These are phyloP conservation scores for Drosophila ercepeae DNA, from an alignment of 1,140 invertebrate species.

Conservation along the genomic window DNA sequence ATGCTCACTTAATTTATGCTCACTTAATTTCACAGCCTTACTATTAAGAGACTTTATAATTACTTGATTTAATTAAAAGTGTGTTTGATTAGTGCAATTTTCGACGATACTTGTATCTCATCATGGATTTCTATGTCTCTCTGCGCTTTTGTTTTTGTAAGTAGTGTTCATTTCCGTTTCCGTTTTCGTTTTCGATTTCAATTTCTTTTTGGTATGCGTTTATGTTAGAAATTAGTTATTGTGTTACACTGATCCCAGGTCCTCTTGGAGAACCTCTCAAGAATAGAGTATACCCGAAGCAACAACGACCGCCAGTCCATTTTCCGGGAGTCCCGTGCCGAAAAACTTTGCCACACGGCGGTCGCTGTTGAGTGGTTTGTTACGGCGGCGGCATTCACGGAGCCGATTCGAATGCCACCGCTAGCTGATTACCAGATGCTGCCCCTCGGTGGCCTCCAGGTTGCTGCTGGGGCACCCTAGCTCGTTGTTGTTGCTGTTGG, in stretches of 20 bases:
- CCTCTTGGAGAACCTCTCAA: conserved; percentile 35
- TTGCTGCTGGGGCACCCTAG: conserved; percentile 63
- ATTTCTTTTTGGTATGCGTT: conserved; percentile 59
- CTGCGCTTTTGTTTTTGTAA: conserved; percentile 5
- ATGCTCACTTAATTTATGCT: conserved; percentile 56
- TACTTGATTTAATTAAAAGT: conserved; percentile 36
- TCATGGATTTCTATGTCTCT: conserved; percentile 31
- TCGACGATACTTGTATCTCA: conserved; percentile 1
- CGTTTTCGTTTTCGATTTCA: conserved; percentile 6
- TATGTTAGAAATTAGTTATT: conserved; percentile 39
- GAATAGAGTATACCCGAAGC: conserved; percentile 49
- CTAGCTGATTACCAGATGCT: conserved; percentile 73
- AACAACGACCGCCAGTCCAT: conserved; percentile 39
- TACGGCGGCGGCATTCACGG: conserved; percentile 17
- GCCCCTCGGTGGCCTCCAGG: conserved; percentile 30
- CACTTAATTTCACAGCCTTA: conserved; percentile 70
- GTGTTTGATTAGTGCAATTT: conserved; percentile 7
- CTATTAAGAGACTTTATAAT: conserved; percentile 46
- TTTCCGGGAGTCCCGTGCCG: background rate
- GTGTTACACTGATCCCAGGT: conserved; percentile 64
- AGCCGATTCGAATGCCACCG: conserved; percentile 56
- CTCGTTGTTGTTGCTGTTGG: conserved; percentile 67
- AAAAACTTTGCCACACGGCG: conserved; percentile 32
- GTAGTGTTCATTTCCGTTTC: conserved; percentile 11
- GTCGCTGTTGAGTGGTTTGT: conserved; percentile 42